Conservation (phyloP, 2,888 invertebrate species). For the Cephalotes varians region DNA sequence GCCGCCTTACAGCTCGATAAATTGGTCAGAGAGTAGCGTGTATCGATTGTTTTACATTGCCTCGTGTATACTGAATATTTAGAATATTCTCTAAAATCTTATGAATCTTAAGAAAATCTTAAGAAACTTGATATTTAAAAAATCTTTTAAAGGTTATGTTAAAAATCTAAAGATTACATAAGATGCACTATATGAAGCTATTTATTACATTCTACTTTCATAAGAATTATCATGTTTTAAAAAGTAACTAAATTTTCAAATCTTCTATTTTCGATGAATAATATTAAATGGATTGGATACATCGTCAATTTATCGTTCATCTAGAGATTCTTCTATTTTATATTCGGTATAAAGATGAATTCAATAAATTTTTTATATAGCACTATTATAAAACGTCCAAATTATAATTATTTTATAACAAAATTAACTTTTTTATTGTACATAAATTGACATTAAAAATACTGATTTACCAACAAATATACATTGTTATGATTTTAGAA, state of each 20-base stretch:
- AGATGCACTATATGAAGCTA: not conserved
- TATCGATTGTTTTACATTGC: conserved; percentile 57
- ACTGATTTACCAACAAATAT: not conserved
- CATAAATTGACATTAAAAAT: not conserved
- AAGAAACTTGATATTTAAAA: not conserved
- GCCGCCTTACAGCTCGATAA: conserved; percentile 59
- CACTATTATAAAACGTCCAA: not conserved
- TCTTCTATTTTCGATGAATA: not conserved
- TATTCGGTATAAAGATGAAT: not conserved
- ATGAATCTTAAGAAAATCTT: too few relatives aligned
- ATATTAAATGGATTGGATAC: not conserved
- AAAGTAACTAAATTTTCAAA: not conserved
- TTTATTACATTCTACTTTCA: conserved; percentile 2
- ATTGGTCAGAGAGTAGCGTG: conserved; percentile 66
- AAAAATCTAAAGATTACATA: not conserved
- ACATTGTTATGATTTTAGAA: too few relatives aligned
- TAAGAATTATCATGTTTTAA: not conserved
- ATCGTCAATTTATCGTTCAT: not conserved
- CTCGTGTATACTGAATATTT: conserved; percentile 51
- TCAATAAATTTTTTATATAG: not conserved
- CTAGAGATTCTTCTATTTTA: not conserved
- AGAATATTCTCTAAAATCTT: not conserved
- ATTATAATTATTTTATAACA: not conserved
- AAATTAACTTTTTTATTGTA: conserved; percentile 12
- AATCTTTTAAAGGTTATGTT: not conserved